Evolutionary conservation across 2,113 vertebrate genomes (phyloP).

Genomic region (Pitta sordida): DNA sequence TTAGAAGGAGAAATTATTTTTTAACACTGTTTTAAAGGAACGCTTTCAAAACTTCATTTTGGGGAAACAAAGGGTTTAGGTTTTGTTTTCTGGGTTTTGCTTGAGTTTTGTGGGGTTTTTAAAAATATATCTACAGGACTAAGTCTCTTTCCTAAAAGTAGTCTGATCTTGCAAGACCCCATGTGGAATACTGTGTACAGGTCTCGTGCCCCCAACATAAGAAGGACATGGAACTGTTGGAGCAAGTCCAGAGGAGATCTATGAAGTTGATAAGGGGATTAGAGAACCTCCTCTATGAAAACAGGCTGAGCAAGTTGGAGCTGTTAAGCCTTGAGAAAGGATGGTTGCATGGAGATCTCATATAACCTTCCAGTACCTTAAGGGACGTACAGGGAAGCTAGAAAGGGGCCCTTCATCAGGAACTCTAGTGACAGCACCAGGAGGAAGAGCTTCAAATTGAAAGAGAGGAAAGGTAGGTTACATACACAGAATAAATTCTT

Average conservation of each 20-base stretch:
- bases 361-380: not conserved
- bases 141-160: not conserved
- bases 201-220: no score
- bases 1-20: not conserved
- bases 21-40: not conserved
- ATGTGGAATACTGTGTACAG: not conserved
- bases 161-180: not conserved
- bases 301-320: not conserved
- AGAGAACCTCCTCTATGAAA: not conserved
- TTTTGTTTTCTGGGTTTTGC: not conserved
- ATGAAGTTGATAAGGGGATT: not conserved
- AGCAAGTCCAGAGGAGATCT: rapidly evolving
- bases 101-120: rapidly evolving
- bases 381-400: not conserved
- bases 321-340: not conserved
- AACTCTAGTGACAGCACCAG: not conserved
- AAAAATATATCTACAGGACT: not conserved
- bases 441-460: not conserved
- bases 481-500: not conserved
- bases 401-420: not conserved
- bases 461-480: not conserved
- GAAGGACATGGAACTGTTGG: not conserved
- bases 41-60: not conserved
- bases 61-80: not conserved
- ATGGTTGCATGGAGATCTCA: not conserved